Evolutionary conservation across 2,888 invertebrate genomes (phyloP), one percentile per base, ranked within the genome.

Genomic region (Idaea aversata): DNA sequence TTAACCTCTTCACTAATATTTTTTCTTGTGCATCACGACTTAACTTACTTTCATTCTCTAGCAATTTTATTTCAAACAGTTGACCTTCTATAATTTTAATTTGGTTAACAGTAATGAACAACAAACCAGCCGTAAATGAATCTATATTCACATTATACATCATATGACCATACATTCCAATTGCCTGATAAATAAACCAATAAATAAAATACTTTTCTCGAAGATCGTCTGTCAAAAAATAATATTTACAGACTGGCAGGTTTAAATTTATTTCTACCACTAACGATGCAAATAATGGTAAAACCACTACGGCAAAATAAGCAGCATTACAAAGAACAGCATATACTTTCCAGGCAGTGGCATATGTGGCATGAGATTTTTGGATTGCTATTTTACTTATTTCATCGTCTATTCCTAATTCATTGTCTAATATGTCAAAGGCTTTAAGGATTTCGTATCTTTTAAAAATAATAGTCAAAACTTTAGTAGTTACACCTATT

Each of bases 131-230:
- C 13, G 85, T 82, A 63, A 91, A 82, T 0, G 85, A 73, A 74
- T 91, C 91, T 4, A 84, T 75, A 59, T 81, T 85, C 0, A 85
- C 75, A 66, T 88, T 88, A 64, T 86, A 90, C 63, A 77, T 81
- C 91, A 91, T 87, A 64, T 91, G 89, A 0, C 80, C 83, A 63
- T 84, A 90, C 70, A 90, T 85, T 0, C 88, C 87, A 15, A 84
- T 60, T 3, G 84, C 76, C 71, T 90, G 90, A 67, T 89, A 91
- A 36, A 86, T 61, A 38, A 76, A 88, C 77, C 76, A 85, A 65
- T 78, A 75, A 25, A 70, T 36, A 67, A 85, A 89, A 76, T 86
- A 85, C 2, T 75, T 72, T 5, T 79, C 68, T 34, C 85, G 75
- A 4, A 75, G 35, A 61, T 86, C 80, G 13, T 85, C 82, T 34